Evolutionary conservation across 2,113 vertebrate genomes (phyloP).

Genomic region (Rhodinocichla rosea): DNA sequence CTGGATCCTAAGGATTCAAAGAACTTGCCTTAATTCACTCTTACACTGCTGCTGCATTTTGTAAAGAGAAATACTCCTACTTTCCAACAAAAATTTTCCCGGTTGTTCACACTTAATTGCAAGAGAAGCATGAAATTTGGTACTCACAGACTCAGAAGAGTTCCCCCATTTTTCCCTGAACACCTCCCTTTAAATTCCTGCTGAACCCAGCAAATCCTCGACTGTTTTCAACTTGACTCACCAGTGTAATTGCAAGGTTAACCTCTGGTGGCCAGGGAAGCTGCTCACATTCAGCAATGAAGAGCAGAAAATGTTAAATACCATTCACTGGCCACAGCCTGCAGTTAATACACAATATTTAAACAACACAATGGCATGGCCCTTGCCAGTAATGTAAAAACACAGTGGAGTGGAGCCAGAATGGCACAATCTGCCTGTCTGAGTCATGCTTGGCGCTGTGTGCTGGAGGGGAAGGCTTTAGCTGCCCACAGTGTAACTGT

Average conservation of each 20-base stretch:
- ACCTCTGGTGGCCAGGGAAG: background rate
- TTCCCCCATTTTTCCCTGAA: background rate
- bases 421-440: constrained; percentile 37
- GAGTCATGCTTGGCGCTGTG: constrained; percentile 36
- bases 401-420: constrained; percentile 39
- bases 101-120: background rate
- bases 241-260: background rate
- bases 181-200: background rate
- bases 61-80: background rate
- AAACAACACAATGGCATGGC: constrained; percentile 58
- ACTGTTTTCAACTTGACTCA: background rate
- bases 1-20: background rate
- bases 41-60: background rate
- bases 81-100: background rate
- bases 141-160: background rate
- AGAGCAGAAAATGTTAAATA: constrained; percentile 37
- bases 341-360: constrained; percentile 59
- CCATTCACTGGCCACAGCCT: constrained; percentile 37
- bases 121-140: background rate
- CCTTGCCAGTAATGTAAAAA: constrained; percentile 59
- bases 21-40: background rate
- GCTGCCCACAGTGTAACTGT: constrained; percentile 7
- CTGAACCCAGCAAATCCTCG: background rate
- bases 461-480: background rate
- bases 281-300: background rate